Base-by-base conservation (phyloP, 2,113 vertebrate genomes). In the Canis aureus region DNA sequence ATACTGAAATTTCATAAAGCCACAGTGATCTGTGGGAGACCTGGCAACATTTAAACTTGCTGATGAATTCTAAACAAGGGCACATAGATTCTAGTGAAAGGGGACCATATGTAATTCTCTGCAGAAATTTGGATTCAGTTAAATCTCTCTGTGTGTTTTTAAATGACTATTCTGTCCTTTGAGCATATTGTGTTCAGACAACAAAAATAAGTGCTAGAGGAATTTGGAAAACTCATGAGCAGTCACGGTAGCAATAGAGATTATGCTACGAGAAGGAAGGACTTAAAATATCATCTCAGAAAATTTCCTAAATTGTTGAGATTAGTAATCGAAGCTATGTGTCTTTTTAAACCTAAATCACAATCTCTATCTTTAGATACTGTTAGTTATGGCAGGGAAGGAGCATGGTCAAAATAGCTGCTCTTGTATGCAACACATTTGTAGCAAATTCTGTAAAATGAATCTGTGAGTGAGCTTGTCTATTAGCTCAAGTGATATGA, bases 1-100 rank as follows among this genome's bases (percentile, higher is more conserved):
- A 87, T 76, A 81, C 0, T 90, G 38, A 95, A 92, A 95, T 95
- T 92, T 88, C 60, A 62, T 92, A 86, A 92, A 84, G 11, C 9
- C 8, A 64, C 5, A 15, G 19, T 85, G 59, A 32, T 81, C 51
- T 95, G 57, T 25, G 51, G 22, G n/a, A n/a, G 35, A 93, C 1
- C 3, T 78, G 20, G 13, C 49, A 53, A 11, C 35, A 73, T 91
- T 92, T 88, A 90, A 96, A 79, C 8, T 16, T 74, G 32, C 20
- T 55, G 90, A 78, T 66, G 22, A 84, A 59, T 66, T 85, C 20
- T 92, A 66, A 49, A 81, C 43, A 86, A 20, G 2, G 3, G 1
- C 17, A 35, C 23, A 2, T 60, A 11, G 11, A 38, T 62, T 84
- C 35, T 5, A 59, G 6, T 51, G 20, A 95, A 87, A 84, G 27